These are phyloP conservation scores for Scylla paramamosain DNA, from an alignment of 1,140 invertebrate genomes.

Conservation along the genomic window DNA sequence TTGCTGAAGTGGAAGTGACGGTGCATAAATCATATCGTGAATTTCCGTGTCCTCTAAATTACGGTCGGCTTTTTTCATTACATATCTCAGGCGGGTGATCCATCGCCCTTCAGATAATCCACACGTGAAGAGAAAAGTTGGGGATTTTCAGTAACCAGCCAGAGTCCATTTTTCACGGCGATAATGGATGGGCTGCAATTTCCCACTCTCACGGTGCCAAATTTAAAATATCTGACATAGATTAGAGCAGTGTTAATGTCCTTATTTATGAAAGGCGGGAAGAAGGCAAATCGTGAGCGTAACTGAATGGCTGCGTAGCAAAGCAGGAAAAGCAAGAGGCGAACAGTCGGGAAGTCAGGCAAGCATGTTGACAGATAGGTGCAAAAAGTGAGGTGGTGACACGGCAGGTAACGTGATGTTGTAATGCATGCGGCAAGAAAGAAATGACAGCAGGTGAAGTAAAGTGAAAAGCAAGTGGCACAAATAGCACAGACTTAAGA, in stretches of 20 bases:
- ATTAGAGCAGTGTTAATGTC: conserved; percentile 62
- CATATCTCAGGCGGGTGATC: conserved; percentile 63
- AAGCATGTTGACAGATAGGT: background rate
- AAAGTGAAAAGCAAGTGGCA: background rate
- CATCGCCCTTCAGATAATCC: conserved; percentile 69
- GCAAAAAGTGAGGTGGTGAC: background rate
- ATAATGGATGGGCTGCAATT: conserved; percentile 67
- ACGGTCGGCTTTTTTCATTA: conserved; percentile 66
- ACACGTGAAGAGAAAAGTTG: conserved; percentile 72
- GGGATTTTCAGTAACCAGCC: conserved; percentile 70
- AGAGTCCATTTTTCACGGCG: conserved; percentile 60
- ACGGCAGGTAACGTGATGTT: background rate
- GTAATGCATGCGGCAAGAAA: too few relatives aligned
- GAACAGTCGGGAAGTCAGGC: background rate
- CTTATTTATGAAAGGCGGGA: conserved; percentile 46
- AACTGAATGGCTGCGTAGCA: background rate
- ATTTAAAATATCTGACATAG: conserved; percentile 69
- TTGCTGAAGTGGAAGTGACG: conserved; percentile 72
- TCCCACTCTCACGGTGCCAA: conserved; percentile 66
- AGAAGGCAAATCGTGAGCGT: background rate
- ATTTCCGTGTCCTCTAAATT: conserved; percentile 71
- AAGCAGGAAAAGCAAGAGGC: background rate
- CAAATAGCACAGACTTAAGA: background rate
- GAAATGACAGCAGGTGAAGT: background rate
- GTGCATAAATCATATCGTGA: conserved; percentile 67